These are phyloP conservation scores for Chionomys nivalis DNA, from an alignment of 2,113 vertebrate genomes.

Conservation along the genomic window DNA sequence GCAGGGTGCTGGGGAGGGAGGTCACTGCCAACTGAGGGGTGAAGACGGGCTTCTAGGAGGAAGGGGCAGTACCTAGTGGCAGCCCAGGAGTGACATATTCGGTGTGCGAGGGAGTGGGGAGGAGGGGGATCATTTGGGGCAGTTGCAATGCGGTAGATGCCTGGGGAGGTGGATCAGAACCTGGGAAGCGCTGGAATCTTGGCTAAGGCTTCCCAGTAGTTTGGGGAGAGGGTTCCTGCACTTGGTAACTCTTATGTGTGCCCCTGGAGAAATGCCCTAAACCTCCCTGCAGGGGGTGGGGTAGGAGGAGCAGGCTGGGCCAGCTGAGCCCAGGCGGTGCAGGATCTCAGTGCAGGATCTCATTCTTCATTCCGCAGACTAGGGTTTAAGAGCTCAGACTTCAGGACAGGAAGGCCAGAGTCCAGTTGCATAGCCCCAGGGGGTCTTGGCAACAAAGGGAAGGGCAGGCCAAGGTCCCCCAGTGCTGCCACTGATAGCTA, in stretches of 20 bases:
- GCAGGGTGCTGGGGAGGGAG: background rate
- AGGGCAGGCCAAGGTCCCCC: background rate
- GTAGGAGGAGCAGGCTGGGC: background rate
- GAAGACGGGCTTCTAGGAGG: constrained; percentile 26
- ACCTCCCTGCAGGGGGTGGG: background rate
- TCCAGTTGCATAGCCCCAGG: constrained; percentile 19
- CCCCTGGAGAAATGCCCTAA: background rate
- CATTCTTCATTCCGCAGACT: constrained; percentile 6
- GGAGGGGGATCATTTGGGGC: background rate
- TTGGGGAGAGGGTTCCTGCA: background rate
- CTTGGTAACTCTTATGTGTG: background rate
- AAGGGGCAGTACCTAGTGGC: background rate
- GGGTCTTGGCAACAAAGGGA: background rate
- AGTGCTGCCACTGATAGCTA: background rate
- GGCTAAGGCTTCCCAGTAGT: background rate
- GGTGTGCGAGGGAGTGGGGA: background rate
- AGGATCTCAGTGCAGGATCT: too few relatives aligned
- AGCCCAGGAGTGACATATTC: background rate
- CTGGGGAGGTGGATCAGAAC: background rate
- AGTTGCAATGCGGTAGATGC: background rate
- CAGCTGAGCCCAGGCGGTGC: background rate
- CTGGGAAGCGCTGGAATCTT: background rate
- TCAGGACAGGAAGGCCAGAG: constrained; percentile 23
- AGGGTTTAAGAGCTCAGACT: constrained; percentile 59
- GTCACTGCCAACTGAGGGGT: background rate